Base-by-base conservation (phyloP, 2,888 invertebrate genomes). In the Oscheius sp. region DNA sequence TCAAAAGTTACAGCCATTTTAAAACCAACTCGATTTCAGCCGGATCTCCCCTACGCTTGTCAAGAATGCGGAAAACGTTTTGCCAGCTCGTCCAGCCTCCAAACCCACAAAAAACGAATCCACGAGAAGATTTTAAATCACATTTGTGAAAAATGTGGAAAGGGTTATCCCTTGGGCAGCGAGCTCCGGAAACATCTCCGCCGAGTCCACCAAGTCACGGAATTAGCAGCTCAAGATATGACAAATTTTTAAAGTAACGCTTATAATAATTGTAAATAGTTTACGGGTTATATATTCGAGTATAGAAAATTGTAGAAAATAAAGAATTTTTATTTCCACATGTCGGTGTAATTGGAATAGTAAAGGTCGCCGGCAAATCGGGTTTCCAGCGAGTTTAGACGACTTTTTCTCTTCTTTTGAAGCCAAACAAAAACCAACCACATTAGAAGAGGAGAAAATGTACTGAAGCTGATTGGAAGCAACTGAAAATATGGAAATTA, bases 31-130 rank as follows among this genome's bases (percentile, higher is more conserved):
- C 13, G 1, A 56, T 74, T 80, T 52, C 72, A 80, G 80, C 80
- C 80, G 13, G 58, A 66, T 16, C 77, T 78, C 18, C 77, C 74
- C 64, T 80, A 76, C 66, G 73, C 75, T 0, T 80, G 80, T 27
- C 23, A 18, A 12, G 77, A 77, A 18, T 80, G 80, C 35, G 77
- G 78, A 56, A 80, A 80, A 56, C 72, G 78, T 0, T 61, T 80
- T 35, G 76, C 78, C n/a, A 74, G 76, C 2, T 71, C 69, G 2
- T 73, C 80, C 12, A 75, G 78, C 9, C 59, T 78, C 18, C 73
- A 61, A 1, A 35, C 58, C 0, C 80, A 80, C n/a, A 69, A 75
- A 9, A 69, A 76, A 13, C 72, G 80, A 25, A 72, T 68, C 29
- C 80, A 80, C 29, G 43, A 61, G 35, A 68, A 74, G 46, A 58